Base-by-base conservation (phyloP, 2,113 vertebrate genomes). In the Psilopogon haemacephalus region DNA sequence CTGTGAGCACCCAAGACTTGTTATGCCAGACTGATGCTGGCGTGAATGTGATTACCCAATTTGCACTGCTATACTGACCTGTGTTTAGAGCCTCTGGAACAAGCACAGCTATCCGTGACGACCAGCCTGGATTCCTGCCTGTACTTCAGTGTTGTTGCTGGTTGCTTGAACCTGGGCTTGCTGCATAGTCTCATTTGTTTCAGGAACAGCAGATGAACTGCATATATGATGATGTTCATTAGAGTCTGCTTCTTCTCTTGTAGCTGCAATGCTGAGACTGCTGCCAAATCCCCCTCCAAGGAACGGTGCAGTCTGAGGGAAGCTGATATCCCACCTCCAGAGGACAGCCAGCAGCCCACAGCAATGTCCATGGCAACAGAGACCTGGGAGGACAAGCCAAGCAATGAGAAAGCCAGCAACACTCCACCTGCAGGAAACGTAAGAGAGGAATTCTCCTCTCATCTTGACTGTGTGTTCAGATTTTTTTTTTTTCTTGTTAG, bases 261-360 rank as follows among this genome's bases (percentile, higher is more conserved):
- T 97, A 99, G 98, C 97, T 99, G 98, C 98, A 99, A 98, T 98
- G 98, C 98, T 94, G 98, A 98, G 93, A 95, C 97, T 95, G 88
- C 94, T 75, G 84, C 83, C 56, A 98, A 98, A 93, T 96, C 98
- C 84, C 96, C 97, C 84, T 94, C 98, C 96, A 96, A 97, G 95
- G 96, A 97, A 97, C 98, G 95, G 96, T 95, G 97, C 98, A 98
- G 98, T 96, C 96, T 81, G 92, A 96, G 97, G 94, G 96, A 97
- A 97, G 86, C 95, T 96, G 97, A 98, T 97, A 96, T 96, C 97
- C 97, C 97, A 91, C 64, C 95, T 97, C 92, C 93, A 12, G 97
- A 96, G 70, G 78, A 98, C 55, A 97, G 86, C 96, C 97, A 95
- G 97, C 98, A 97, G 94, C 97, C 97, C 95, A 94, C 97, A 94